Conservation (phyloP, 2,113 vertebrate genomes). For the Shinisaurus crocodilurus region DNA sequence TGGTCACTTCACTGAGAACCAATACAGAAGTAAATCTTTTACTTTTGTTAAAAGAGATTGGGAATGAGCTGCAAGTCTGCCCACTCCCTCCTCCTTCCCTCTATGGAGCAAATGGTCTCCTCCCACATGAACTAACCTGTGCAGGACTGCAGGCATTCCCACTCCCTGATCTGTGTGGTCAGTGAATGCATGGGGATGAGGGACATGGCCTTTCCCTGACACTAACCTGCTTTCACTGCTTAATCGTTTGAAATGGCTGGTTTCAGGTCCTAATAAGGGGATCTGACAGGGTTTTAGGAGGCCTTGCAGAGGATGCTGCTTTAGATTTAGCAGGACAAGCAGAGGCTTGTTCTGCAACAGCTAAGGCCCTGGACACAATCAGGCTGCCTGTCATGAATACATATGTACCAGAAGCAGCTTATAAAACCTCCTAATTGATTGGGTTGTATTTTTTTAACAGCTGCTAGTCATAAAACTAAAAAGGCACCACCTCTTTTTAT, state of each 20-base stretch:
- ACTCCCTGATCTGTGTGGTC: background rate
- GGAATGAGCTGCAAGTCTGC: background rate
- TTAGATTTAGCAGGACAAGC: background rate
- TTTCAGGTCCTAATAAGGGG: background rate
- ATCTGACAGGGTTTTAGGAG: background rate
- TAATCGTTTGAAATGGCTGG: background rate
- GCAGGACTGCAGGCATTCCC: no score
- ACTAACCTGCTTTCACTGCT: background rate
- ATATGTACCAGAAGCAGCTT: background rate
- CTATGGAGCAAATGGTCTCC: background rate
- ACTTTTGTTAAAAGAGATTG: background rate
- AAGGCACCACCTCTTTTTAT: rapidly evolving
- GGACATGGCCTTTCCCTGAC: background rate
- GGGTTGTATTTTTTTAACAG: rapidly evolving
- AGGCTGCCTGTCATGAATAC: background rate
- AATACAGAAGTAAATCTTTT: background rate
- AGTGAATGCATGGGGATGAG: no score
- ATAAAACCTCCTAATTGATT: background rate
- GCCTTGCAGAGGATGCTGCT: background rate
- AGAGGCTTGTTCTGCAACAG: background rate
- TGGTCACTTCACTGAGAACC: background rate
- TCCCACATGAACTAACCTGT: background rate
- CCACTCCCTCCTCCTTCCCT: background rate
- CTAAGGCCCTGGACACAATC: background rate
- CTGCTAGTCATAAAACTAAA: background rate